A percentile compares a stretch with the other conserved stretches of the same genome.
Conservation (phyloP, 2,797 vertebrate genomes). For the Lerista edwardsae region DNA sequence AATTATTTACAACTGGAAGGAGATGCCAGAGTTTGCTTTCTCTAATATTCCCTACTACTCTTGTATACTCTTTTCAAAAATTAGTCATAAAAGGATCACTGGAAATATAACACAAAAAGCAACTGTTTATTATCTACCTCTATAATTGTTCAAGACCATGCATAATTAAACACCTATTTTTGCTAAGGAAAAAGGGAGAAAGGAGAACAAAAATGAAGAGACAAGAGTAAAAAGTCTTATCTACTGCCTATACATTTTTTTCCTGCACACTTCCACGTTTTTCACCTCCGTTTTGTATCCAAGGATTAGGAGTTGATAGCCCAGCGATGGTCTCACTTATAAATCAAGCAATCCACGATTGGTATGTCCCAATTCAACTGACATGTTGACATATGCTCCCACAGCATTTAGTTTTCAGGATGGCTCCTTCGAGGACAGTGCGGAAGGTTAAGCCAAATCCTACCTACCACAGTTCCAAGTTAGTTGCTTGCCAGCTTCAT, state of each 20-base stretch:
- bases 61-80: constrained; percentile 7
- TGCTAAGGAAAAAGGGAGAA: too few relatives aligned
- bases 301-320: too few relatives aligned
- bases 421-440: not conserved
- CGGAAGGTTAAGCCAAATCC: not conserved
- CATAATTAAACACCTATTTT: not conserved
- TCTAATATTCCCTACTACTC: not conserved
- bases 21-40: not conserved
- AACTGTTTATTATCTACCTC: too few relatives aligned
- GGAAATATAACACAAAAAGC: not conserved
- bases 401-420: not conserved
- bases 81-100: not conserved
- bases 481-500: too few relatives aligned
- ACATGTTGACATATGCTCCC: not conserved
- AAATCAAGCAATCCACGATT: too few relatives aligned
- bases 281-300: too few relatives aligned
- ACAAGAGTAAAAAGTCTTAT: too few relatives aligned
- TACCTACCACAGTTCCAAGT: not conserved
- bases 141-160: not conserved
- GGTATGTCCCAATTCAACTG: not conserved
- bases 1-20: constrained; percentile 1
- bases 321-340: too few relatives aligned
- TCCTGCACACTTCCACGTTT: too few relatives aligned
- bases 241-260: too few relatives aligned
- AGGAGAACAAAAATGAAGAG: too few relatives aligned